Evolutionary conservation across 1,140 invertebrate genomes (phyloP).

Genomic region (Drosophila pectinifera): DNA sequence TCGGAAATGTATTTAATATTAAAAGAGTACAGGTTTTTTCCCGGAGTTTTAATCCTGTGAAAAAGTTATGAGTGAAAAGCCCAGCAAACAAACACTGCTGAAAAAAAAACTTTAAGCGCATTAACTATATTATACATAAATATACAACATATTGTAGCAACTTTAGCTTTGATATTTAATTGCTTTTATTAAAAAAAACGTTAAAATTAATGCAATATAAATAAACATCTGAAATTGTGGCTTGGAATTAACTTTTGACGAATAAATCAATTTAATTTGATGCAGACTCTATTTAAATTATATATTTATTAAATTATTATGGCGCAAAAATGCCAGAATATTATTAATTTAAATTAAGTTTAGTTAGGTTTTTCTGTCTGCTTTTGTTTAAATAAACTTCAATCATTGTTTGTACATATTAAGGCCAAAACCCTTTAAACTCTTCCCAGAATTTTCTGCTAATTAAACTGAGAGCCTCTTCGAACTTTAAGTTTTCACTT

Average conservation of each 20-base stretch:
- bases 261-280: neutral
- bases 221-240: neutral
- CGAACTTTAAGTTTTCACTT: conserved; percentile 5
- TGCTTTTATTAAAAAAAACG: neutral
- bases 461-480: neutral
- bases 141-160: neutral
- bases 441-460: neutral
- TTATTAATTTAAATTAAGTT: neutral
- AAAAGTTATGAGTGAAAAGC: neutral
- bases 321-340: neutral
- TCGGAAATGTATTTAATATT: conserved; percentile 39
- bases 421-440: neutral
- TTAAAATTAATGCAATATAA: neutral
- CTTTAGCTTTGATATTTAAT: no score
- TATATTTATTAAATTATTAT: neutral
- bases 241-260: neutral
- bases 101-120: neutral
- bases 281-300: neutral
- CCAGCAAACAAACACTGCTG: no score
- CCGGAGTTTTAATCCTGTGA: neutral
- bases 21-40: neutral
- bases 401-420: no score
- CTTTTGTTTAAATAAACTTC: neutral
- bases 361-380: neutral
- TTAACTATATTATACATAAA: neutral